These are phyloP conservation scores for Sitodiplosis mosellana DNA, from an alignment of 1,140 invertebrate species.

Conservation along the genomic window DNA sequence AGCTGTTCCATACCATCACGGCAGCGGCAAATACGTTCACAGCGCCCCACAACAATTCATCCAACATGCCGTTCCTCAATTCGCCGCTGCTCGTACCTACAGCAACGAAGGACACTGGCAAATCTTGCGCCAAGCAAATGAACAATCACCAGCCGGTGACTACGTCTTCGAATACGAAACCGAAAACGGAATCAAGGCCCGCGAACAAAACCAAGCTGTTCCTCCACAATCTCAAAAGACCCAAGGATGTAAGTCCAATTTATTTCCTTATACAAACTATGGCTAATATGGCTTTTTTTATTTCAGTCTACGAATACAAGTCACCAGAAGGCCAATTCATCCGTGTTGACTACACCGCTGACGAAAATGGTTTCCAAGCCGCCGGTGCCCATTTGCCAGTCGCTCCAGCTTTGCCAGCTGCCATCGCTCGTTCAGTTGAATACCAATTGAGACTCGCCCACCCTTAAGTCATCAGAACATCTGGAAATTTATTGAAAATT, in stretches of 20 bases:
- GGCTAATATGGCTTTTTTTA: no score
- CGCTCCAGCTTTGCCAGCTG: slow-evolving; percentile 46
- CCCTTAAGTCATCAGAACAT: no score
- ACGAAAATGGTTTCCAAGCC: slow-evolving; percentile 60
- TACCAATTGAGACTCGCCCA: no score
- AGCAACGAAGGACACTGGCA: neutral
- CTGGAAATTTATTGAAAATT: no score
- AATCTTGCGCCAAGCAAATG: neutral
- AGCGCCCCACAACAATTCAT: no score
- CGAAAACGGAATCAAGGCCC: slow-evolving; percentile 29
- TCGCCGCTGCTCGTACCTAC: no score
- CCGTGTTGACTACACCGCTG: slow-evolving; percentile 54
- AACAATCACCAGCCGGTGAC: neutral
- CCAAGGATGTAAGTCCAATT: no score
- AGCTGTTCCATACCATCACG: no score
- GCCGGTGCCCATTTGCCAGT: slow-evolving; percentile 29
- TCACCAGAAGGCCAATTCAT: slow-evolving; percentile 50
- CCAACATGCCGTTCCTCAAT: no score
- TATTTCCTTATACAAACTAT: no score
- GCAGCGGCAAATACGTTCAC: no score
- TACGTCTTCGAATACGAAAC: slow-evolving; percentile 26
- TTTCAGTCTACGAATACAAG: slow-evolving; percentile 59
- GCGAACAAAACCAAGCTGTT: slow-evolving; percentile 25
- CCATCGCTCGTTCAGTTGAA: slow-evolving; percentile 39
- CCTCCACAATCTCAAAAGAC: slow-evolving; percentile 18